Conservation (phyloP, 2,113 vertebrate species). For the Tetrax tetrax region DNA sequence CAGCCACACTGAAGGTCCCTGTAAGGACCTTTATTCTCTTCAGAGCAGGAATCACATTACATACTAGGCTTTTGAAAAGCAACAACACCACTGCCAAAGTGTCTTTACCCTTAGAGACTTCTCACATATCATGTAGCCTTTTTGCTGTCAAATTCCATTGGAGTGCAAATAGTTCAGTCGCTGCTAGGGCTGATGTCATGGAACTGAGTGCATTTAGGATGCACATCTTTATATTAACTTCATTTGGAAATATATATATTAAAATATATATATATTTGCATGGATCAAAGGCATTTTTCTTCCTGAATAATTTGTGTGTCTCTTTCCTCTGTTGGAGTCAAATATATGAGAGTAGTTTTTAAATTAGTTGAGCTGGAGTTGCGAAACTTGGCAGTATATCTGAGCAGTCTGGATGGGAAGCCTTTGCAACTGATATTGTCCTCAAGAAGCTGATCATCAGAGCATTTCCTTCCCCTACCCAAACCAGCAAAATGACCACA, state of each 20-base stretch:
- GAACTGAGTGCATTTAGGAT: constrained; percentile 74
- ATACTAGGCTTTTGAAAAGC: constrained; percentile 68
- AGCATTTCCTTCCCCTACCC: constrained; percentile 45
- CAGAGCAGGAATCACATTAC: constrained; percentile 59
- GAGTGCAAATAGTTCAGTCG: constrained; percentile 66
- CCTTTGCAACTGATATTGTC: constrained; percentile 56
- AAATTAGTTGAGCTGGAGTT: constrained; percentile 24
- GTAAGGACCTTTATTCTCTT: constrained; percentile 45
- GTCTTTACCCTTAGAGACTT: constrained; percentile 63
- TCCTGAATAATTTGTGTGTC: not conserved
- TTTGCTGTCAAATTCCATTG: constrained; percentile 73
- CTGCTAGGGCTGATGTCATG: constrained; percentile 66
- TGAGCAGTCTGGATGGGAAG: constrained; percentile 50
- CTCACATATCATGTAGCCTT: constrained; percentile 74
- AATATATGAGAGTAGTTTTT: constrained; percentile 23
- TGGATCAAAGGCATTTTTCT: not conserved
- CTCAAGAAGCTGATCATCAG: constrained; percentile 58
- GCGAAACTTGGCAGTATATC: constrained; percentile 37
- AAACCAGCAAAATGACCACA: constrained; percentile 64
- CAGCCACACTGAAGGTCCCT: not conserved
- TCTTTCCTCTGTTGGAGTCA: constrained; percentile 17
- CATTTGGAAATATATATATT: not conserved
- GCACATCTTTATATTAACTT: constrained; percentile 57
- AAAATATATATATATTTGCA: not conserved
- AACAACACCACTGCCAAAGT: constrained; percentile 51